Base-by-base conservation (phyloP, 2,888 invertebrate species). In the Microplitis deprimator region DNA sequence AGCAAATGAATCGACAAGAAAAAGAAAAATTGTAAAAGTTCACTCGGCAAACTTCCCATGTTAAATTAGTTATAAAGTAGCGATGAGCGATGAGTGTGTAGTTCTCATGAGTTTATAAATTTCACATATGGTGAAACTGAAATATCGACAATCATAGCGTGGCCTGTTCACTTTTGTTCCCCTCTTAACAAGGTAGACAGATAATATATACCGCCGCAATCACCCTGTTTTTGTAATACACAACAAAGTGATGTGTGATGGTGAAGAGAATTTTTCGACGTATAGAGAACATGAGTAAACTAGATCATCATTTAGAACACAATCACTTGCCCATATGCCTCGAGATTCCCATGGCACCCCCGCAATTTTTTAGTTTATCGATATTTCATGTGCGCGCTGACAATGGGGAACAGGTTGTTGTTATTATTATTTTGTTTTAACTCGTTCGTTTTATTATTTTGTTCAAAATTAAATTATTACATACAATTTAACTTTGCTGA, bases 11-110 rank as follows among this genome's bases (percentile, higher is more conserved):
- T 77, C 41, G 64, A 16, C 20, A 50, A 50, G 10, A n/a, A 79
- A 77, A n/a, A 71, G 76, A 68, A 73, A 75, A 73, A 76, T 62
- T 73, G 70, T 73, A 65, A 76, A 77, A 65, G 41, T 13, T 68
- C 80, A 79, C 64, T 75, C 59, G 59, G 76, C 78, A 73, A 73
- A 84, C 83, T 88, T 89, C 88, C 88, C 89, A 88, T 87, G 89
- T 87, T 87, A 85, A 87, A 89, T 87, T 84, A 80, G 74, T 82
- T 84, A 73, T 71, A 78, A 83, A 50, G 8, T 50, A 50, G 50
- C 13, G 50, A 81, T 70, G 80, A 79, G 78, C 81, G 81, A 80
- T 82, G 84, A 81, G 79, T 82, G 79, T 82, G 81, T 78, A 73
- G 84, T 87, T 87, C 88, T 85, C 88, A 87, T 87, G 85, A 79